Conservation (phyloP, 2,113 vertebrate genomes). For the Chamaetylas fuelleborni region DNA sequence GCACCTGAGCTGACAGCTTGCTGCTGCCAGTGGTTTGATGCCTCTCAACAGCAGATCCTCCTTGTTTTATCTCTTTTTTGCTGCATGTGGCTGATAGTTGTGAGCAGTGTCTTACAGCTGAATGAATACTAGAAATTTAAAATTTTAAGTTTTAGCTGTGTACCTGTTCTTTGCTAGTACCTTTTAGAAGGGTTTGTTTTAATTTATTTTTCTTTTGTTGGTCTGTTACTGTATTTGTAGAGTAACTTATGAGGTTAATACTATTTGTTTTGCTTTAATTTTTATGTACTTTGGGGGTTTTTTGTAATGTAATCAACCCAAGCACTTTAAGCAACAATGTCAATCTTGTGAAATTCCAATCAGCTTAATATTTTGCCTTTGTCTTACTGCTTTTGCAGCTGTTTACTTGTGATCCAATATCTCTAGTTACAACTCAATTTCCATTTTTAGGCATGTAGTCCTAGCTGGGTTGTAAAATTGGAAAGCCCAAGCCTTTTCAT, state of each 20-base stretch:
- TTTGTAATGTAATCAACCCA: conserved; percentile 42
- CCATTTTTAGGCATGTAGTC: not conserved
- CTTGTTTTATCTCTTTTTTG: conserved; percentile 21
- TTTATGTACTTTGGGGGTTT: conserved; percentile 23
- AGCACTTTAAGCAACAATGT: conserved; percentile 74
- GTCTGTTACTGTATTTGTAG: conserved; percentile 52
- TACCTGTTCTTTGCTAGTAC: conserved; percentile 31
- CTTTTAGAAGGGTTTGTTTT: conserved; percentile 56
- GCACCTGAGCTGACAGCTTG: not conserved
- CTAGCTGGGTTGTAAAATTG: not conserved
- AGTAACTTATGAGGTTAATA: conserved; percentile 39
- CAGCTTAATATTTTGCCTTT: conserved; percentile 51
- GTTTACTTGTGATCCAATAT: not conserved
- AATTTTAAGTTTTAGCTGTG: conserved; percentile 2
- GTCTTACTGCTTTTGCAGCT: not conserved
- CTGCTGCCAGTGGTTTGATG: not conserved
- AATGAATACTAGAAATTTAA: not conserved
- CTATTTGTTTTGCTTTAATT: conserved; percentile 48
- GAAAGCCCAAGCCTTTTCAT: not conserved
- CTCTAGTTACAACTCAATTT: not conserved
- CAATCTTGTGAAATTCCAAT: conserved; percentile 61
- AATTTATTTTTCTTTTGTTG: conserved; percentile 64
- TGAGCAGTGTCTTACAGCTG: not conserved
- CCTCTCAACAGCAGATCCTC: not conserved
- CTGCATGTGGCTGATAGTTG: not conserved